Evolutionary conservation across 1,140 invertebrate genomes (phyloP), one percentile per base, ranked within the genome.

Genomic region (Polyergus mexicanus): DNA sequence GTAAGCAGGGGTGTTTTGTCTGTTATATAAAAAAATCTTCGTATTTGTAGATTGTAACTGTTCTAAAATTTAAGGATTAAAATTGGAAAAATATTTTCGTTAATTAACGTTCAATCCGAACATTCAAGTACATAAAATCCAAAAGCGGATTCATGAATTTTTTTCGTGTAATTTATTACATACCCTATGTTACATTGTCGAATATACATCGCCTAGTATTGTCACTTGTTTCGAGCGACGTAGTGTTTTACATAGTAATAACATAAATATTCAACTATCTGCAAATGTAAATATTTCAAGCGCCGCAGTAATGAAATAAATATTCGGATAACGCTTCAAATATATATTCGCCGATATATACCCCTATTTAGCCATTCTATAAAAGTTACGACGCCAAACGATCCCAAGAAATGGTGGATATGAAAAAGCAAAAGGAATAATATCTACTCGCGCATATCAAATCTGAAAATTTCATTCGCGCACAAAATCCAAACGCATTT

Each of bases 201-300:
- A 72, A 83, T 74, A 72, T 83, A 47, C 22, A 60, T 44, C 54
- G 78, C 78, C 54, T 74, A 38, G 68, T 60, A 74, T 83, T 83
- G 78, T 83, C 78, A 72, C 54, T 62, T 72, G 68, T 74, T 83
- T 83, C 78, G 78, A 41, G 68, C 68, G 38, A 83, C 54, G 19
- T 83, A 74, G 80, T 51, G 47, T 83, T 83, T 72, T 76, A 83
- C 80, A 62, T 83, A 47, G 71, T 83, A 83, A 72, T 75, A 83
- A 76, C 66, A 83, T 83, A 83, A 74, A 83, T 83, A 75, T 80
- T 80, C 76, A 80, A 80, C 68, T 80, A 80, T 80, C 32, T 65
- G 38, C 63, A 68, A 25, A 56, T 69, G 47, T 80, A 80, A 80
- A 80, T 80, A 68, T 68, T 68, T 22, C 32, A 68, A 68, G 32